These are phyloP conservation scores for Byasa hedistus DNA, from an alignment of 2,888 invertebrate genomes.

Conservation along the genomic window DNA sequence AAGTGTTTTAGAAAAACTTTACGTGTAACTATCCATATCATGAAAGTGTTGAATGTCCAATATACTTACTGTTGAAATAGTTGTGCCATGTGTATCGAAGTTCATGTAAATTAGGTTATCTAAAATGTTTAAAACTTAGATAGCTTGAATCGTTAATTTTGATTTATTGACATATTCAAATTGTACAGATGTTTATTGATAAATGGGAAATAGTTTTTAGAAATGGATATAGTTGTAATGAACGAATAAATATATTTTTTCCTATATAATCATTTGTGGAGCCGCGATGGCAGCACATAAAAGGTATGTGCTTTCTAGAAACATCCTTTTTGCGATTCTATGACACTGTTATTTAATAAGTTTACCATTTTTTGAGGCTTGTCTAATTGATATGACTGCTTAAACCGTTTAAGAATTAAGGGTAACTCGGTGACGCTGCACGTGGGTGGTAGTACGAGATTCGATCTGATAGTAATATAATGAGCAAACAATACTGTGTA, in stretches of 20 bases:
- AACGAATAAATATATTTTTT: constrained; percentile 23
- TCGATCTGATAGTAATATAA: constrained; percentile 3
- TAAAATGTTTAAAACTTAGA: constrained; percentile 41
- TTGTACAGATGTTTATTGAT: constrained; percentile 32
- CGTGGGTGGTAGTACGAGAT: background rate
- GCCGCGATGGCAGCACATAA: background rate
- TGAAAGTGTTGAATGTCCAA: constrained; percentile 40
- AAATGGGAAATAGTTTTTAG: constrained; percentile 18
- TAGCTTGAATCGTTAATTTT: constrained; percentile 46
- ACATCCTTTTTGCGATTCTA: constrained; percentile 22
- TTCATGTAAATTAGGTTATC: constrained; percentile 45
- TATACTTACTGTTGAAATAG: constrained; percentile 40
- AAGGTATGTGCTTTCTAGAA: constrained; percentile 1
- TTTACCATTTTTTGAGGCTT: constrained; percentile 29
- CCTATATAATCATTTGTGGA: background rate
- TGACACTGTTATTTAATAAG: constrained; percentile 28
- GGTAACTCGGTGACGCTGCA: background rate
- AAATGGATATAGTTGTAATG: constrained; percentile 10
- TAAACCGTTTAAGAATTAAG: constrained; percentile 13
- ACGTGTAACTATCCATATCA: constrained; percentile 66
- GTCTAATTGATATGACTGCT: constrained; percentile 20
- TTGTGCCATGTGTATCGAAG: constrained; percentile 37
- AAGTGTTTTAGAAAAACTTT: constrained; percentile 56
- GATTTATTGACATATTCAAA: constrained; percentile 35
- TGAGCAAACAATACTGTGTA: constrained; percentile 5